Conservation (phyloP, 2,113 vertebrate species). For the Rhagologus leucostigma region DNA sequence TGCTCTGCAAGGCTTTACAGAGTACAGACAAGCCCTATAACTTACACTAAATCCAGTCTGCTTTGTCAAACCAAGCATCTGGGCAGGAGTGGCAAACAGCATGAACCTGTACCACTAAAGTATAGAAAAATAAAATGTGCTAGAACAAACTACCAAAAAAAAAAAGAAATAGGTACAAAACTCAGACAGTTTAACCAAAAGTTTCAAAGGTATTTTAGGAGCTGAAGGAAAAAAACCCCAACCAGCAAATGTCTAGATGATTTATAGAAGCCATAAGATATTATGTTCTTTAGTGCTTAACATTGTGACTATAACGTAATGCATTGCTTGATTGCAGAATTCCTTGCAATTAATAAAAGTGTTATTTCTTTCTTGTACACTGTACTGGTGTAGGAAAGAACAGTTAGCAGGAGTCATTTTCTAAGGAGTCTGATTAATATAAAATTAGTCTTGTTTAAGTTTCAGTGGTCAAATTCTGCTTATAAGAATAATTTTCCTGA, state of each 20-base stretch:
- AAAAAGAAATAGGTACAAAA: neutral
- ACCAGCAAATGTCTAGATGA: neutral
- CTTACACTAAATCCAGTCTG: neutral
- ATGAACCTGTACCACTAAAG: neutral
- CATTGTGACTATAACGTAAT: neutral
- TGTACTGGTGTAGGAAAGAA: neutral
- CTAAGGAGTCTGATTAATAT: neutral
- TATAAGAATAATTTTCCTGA: neutral
- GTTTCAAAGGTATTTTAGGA: neutral
- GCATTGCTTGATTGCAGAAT: neutral
- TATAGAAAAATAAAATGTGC: neutral
- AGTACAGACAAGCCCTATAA: neutral
- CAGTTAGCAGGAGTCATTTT: neutral
- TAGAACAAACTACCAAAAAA: neutral
- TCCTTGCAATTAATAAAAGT: neutral
- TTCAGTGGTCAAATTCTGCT: neutral
- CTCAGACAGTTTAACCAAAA: neutral
- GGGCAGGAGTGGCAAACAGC: neutral
- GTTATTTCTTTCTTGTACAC: neutral
- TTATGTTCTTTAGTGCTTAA: neutral
- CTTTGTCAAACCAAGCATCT: neutral
- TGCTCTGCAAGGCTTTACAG: neutral
- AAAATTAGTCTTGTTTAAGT: neutral
- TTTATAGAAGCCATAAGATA: neutral
- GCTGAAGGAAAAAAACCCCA: neutral